phyloP scores from a whole-genome alignment of 2,113 vertebrate species.

The Ctenodactylus gundi region DNA sequence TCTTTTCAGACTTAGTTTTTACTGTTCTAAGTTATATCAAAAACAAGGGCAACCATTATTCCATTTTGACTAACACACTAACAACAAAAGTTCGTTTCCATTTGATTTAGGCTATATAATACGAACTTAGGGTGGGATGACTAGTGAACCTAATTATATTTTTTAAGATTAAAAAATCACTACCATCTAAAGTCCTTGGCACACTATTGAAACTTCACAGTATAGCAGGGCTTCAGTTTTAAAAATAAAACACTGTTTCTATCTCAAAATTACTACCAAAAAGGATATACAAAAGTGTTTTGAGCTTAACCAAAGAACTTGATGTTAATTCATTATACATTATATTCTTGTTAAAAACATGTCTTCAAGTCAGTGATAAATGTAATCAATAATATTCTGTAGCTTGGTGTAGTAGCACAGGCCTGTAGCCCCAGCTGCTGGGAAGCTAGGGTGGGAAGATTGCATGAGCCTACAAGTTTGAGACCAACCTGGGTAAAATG shows the following conservation, averaged over 20 bases:
- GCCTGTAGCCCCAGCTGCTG: background rate
- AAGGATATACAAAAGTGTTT: background rate
- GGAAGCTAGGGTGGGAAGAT: background rate
- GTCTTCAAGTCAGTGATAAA: background rate
- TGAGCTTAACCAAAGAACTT: background rate
- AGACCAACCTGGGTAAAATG: background rate
- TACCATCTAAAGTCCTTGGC: background rate
- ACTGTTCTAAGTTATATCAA: conserved; percentile 21
- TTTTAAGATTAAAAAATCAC: conserved; percentile 44
- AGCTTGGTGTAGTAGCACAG: background rate
- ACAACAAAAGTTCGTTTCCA: background rate
- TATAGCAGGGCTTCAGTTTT: background rate
- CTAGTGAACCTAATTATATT: background rate
- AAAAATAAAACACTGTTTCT: background rate
- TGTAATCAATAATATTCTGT: background rate
- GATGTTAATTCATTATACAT: background rate
- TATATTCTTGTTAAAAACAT: conserved; percentile 29
- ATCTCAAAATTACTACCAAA: background rate
- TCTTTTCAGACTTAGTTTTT: conserved; percentile 1
- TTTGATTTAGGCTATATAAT: background rate
- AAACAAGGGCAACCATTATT: background rate
- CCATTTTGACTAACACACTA: background rate
- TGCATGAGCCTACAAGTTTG: background rate
- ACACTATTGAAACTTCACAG: background rate
- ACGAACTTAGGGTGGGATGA: background rate